A percentile compares a stretch with the other conserved stretches of the same genome.
Evolutionary conservation across 1,140 invertebrate genomes (phyloP).

Genomic region (Drosophila punjabiensis): DNA sequence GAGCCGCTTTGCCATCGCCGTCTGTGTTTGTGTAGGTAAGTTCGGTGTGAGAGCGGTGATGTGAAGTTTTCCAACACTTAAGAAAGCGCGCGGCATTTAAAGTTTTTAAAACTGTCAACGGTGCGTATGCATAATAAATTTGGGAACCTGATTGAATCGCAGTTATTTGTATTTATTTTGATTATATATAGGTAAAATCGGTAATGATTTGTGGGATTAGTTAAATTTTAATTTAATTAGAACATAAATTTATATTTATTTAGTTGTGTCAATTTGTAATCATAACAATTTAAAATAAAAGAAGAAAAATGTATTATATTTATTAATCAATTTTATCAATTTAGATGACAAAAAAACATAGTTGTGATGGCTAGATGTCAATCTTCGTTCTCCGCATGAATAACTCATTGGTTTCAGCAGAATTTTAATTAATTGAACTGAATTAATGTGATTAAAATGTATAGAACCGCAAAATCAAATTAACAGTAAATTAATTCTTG

Average conservation of each 20-base stretch:
- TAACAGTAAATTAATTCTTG: constrained; percentile 33
- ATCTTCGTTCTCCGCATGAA: neutral
- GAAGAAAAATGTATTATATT: too few species aligned
- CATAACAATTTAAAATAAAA: too few species aligned
- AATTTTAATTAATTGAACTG: constrained; percentile 10
- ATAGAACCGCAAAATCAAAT: constrained; percentile 23
- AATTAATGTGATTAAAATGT: constrained; percentile 17
- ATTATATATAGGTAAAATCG: too few species aligned
- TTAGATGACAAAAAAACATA: neutral
- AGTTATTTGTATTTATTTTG: too few species aligned
- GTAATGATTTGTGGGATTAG: too few species aligned
- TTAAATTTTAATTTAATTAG: too few species aligned
- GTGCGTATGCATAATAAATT: constrained; percentile 59
- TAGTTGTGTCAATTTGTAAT: too few species aligned
- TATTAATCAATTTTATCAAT: constrained; percentile 3
- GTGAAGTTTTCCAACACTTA: constrained; percentile 58
- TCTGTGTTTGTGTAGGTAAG: constrained; percentile 2
- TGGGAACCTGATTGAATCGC: too few species aligned
- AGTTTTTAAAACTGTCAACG: constrained; percentile 45
- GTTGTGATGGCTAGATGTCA: neutral
- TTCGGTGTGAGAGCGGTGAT: constrained; percentile 5
- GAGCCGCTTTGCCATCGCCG: constrained; percentile 53
- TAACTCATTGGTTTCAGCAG: neutral
- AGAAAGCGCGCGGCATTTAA: constrained; percentile 43
- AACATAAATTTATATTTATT: too few species aligned